Percentiles rank a stretch among this genome's conserved stretches.
Conservation (phyloP, 2,888 invertebrate species). For the Hirudinaria manillensis region DNA sequence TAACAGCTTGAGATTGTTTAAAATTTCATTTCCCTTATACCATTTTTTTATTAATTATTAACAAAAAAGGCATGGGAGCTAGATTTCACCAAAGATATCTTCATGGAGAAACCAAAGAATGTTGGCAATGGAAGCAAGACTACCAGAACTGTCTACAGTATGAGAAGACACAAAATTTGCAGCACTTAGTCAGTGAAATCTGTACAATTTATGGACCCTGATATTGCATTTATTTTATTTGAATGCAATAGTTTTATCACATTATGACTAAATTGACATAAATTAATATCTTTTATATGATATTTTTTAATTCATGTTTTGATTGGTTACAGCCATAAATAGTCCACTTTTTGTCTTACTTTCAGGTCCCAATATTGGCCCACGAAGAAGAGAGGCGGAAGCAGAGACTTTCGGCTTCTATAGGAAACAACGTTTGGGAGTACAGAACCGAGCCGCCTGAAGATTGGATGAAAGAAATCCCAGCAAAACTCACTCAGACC, state of each 20-base stretch:
- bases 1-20: no score
- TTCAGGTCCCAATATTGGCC: conserved; percentile 58
- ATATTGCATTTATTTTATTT: background rate
- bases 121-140: conserved; percentile 73
- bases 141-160: conserved; percentile 70
- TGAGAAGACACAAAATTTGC: conserved; percentile 61
- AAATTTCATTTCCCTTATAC: background rate
- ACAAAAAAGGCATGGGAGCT: conserved; percentile 31
- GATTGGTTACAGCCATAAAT: no score
- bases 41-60: background rate
- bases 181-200: conserved; percentile 63
- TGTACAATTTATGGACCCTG: background rate
- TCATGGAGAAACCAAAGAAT: conserved; percentile 68
- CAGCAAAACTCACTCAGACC: conserved; percentile 57
- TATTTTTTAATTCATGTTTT: no score
- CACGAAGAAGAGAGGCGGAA: conserved; percentile 67
- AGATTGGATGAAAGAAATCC: conserved; percentile 75
- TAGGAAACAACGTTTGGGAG: conserved; percentile 72
- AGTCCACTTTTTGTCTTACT: no score
- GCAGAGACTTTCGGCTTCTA: conserved; percentile 65
- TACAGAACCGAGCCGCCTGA: conserved; percentile 69
- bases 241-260: background rate
- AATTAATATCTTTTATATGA: no score
- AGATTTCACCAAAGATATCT: conserved; percentile 72
- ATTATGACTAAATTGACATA: no score